Evolutionary conservation across 35 echinoderm and acorn worm species (phyloP).

Genomic region (Holothuria glaberrima): DNA sequence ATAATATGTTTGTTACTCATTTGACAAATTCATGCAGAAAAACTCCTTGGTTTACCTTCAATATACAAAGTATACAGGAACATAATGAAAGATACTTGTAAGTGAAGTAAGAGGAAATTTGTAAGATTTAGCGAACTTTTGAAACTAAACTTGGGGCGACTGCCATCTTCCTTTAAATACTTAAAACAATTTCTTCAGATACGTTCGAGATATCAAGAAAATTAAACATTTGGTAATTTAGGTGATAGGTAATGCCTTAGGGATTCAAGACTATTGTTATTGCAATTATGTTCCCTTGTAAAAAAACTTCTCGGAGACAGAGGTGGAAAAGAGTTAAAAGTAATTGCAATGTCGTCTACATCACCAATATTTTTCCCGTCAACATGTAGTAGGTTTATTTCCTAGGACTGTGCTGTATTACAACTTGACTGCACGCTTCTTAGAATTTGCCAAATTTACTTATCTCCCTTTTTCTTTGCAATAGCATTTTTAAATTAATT

Average conservation of each 20-base stretch:
- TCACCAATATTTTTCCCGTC: neutral
- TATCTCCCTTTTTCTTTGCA: conserved; percentile 15
- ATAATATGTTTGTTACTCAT: too few species aligned
- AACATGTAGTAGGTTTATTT: neutral
- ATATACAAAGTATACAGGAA: too few species aligned
- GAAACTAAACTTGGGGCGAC: too few species aligned
- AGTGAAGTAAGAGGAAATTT: too few species aligned
- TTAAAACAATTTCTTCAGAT: conserved; percentile 9
- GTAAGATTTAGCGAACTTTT: too few species aligned
- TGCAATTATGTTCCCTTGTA: neutral
- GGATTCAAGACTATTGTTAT: too few species aligned
- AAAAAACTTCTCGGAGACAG: neutral
- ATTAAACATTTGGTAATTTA: neutral
- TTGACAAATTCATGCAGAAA: too few species aligned
- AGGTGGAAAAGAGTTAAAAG: neutral
- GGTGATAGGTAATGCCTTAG: too few species aligned
- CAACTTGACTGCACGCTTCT: neutral
- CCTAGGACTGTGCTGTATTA: neutral
- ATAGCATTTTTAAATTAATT: neutral
- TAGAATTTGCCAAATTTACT: neutral
- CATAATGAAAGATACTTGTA: too few species aligned
- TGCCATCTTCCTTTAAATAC: too few species aligned
- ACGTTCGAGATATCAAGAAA: neutral
- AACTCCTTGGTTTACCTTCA: too few species aligned
- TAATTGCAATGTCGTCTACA: neutral